A percentile compares a stretch with the other conserved stretches of the same genome.
phyloP scores from a whole-genome alignment of 2,888 invertebrate species.

The Leptopilina drosophilae region DNA sequence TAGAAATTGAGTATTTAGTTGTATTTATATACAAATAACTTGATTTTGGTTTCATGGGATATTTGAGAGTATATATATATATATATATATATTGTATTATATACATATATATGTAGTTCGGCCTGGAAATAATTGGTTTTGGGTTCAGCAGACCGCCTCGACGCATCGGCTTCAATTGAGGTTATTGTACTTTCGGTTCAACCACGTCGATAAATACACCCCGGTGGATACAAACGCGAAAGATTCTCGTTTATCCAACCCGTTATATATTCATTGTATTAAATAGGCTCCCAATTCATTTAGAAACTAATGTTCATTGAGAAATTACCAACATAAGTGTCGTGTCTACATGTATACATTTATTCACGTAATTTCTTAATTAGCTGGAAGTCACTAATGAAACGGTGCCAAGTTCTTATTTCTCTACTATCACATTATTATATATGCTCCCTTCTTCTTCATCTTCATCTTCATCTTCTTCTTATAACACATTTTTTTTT shows the following conservation, averaged over 20 bases:
- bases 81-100: background rate
- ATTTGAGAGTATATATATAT: background rate
- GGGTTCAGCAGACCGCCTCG: slow-evolving; percentile 33
- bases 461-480: no score
- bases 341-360: no score
- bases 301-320: background rate
- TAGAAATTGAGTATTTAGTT: background rate
- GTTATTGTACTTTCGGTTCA: slow-evolving; percentile 37
- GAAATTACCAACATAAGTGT: background rate
- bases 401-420: background rate
- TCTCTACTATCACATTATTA: background rate
- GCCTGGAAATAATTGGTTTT: slow-evolving; percentile 26
- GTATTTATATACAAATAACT: background rate
- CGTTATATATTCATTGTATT: slow-evolving; percentile 20
- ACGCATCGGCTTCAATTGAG: slow-evolving; percentile 38
- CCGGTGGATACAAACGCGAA: slow-evolving; percentile 22
- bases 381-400: slow-evolving; percentile 11
- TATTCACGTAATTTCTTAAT: slow-evolving; percentile 1
- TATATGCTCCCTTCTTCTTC: no score
- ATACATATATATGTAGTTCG: background rate
- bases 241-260: slow-evolving; percentile 20
- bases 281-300: slow-evolving; percentile 11
- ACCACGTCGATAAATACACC: slow-evolving; percentile 40
- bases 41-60: slow-evolving; percentile 27
- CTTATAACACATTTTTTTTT: background rate